Evolutionary conservation across 2,888 invertebrate species (phyloP).

Genomic region (Plagodis pulveraria): DNA sequence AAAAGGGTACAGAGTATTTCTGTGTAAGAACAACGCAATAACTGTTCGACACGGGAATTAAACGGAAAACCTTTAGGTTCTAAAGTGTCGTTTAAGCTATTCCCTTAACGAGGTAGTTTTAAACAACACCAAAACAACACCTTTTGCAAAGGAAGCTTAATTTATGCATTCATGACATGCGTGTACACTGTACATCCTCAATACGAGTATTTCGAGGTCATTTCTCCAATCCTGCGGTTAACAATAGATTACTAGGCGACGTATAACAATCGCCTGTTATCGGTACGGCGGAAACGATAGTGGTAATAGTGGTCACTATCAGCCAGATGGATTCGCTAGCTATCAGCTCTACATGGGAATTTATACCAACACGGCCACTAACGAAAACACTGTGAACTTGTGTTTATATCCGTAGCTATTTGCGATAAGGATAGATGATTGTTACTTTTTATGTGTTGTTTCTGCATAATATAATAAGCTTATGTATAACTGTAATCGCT

Average conservation of each 20-base stretch:
- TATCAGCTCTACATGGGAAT: conserved; percentile 72
- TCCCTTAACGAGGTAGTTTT: too few species aligned
- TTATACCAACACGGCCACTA: conserved; percentile 43
- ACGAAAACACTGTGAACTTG: conserved; percentile 37
- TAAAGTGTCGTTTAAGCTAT: too few species aligned
- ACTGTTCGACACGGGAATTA: too few species aligned
- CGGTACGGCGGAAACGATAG: conserved; percentile 74
- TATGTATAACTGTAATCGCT: too few species aligned
- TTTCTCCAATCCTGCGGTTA: conserved; percentile 45
- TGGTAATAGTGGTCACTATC: conserved; percentile 74
- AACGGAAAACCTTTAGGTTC: too few species aligned
- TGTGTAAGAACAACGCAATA: too few species aligned
- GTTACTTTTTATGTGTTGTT: conserved; percentile 38
- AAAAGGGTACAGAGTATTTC: too few species aligned
- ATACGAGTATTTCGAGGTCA: conserved; percentile 3
- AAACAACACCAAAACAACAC: too few species aligned
- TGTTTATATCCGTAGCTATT: conserved; percentile 30
- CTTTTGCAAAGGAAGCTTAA: neutral
- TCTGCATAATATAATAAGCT: neutral
- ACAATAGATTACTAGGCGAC: conserved; percentile 70
- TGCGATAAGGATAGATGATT: conserved; percentile 27
- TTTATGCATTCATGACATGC: neutral
- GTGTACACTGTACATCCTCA: neutral
- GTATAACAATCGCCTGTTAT: conserved; percentile 62
- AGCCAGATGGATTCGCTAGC: conserved; percentile 65